phyloP scores from a whole-genome alignment of 2,888 invertebrate species.

The Xestia sexstrigata region DNA sequence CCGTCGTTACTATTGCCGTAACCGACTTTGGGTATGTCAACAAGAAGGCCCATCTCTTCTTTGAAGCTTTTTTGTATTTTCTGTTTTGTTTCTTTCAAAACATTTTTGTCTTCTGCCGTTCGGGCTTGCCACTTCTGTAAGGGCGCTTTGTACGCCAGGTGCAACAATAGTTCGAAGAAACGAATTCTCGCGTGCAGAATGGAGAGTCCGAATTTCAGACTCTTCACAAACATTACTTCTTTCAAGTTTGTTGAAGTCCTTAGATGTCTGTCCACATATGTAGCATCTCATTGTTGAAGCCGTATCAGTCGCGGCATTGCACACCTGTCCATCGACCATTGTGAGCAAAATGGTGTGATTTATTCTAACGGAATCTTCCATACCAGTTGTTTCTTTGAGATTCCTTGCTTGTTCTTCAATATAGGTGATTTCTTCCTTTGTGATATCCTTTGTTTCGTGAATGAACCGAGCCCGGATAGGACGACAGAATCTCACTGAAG shows the following conservation, averaged over 20 bases:
- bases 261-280: constrained; percentile 16
- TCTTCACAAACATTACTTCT: neutral
- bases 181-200: neutral
- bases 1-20: constrained; percentile 8
- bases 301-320: constrained; percentile 17
- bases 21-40: constrained; percentile 12
- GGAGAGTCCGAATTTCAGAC: constrained; percentile 7
- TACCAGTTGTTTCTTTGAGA: neutral
- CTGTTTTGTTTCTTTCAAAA: constrained; percentile 2
- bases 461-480: constrained; percentile 8
- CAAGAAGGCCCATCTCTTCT: constrained; percentile 16
- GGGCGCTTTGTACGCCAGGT: constrained; percentile 15
- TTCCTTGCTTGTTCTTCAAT: constrained; percentile 12
- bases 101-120: constrained; percentile 7
- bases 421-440: constrained; percentile 10
- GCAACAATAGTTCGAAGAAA: constrained; percentile 18
- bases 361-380: neutral
- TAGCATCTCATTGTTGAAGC: constrained; percentile 11
- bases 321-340: constrained; percentile 12
- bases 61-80: constrained; percentile 2
- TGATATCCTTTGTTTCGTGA: constrained; percentile 13
- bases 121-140: constrained; percentile 9
- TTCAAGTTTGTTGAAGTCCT: constrained; percentile 5
- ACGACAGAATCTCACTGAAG: neutral
- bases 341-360: neutral